phyloP scores from a whole-genome alignment of 2,113 vertebrate genomes.

The Pseudonaja textilis region DNA sequence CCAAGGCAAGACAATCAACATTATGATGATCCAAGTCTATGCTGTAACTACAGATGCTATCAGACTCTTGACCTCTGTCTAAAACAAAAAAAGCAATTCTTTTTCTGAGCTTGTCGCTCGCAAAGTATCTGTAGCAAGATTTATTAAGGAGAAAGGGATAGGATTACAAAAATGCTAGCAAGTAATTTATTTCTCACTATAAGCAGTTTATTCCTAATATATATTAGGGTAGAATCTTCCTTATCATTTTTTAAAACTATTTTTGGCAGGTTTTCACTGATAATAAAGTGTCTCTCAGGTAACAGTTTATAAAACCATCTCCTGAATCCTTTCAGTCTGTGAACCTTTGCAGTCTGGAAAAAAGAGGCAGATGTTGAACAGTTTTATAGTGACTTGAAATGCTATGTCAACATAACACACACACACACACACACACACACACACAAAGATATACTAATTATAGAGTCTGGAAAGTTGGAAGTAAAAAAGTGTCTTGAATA shows the following conservation, averaged over 20 bases:
- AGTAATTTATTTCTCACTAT: background rate
- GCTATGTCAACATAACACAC: background rate
- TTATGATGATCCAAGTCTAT: background rate
- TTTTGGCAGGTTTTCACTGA: background rate
- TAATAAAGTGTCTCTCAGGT: background rate
- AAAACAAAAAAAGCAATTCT: background rate
- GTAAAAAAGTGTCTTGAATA: background rate
- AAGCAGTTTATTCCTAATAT: background rate
- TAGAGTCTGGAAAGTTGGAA: background rate
- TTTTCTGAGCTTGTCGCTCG: background rate
- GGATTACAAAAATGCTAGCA: background rate
- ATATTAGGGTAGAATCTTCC: background rate
- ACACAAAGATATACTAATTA: background rate
- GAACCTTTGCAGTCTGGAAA: background rate
- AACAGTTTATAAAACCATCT: background rate
- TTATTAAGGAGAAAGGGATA: background rate
- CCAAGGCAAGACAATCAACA: background rate
- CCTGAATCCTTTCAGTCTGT: background rate
- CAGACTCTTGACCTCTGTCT: background rate
- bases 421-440: background rate
- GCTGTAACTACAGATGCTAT: background rate
- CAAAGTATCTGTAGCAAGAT: background rate
- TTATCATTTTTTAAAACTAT: background rate
- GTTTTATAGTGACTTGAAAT: background rate
- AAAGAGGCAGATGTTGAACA: background rate